Conservation (phyloP, 2,113 vertebrate species). For the Menura novaehollandiae region DNA sequence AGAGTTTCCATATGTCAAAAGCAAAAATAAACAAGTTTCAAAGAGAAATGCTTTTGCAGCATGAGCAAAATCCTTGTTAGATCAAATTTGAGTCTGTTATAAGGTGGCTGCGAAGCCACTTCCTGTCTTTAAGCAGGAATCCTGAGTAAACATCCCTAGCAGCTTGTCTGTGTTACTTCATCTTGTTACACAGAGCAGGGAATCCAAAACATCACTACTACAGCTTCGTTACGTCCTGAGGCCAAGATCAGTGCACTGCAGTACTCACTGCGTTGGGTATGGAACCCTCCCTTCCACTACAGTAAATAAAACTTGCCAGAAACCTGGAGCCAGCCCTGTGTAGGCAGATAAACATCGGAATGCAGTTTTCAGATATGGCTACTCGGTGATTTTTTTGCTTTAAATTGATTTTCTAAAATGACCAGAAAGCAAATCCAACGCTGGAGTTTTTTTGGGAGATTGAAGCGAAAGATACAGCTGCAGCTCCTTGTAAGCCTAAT, state of each 20-base stretch:
- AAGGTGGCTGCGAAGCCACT: not conserved
- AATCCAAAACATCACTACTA: not conserved
- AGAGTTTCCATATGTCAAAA: not conserved
- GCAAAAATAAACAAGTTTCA: not conserved
- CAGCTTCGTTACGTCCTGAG: not conserved
- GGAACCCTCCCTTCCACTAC: not conserved
- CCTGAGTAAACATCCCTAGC: not conserved
- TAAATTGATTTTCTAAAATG: not conserved
- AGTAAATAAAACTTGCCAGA: not conserved
- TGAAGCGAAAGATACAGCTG: not conserved
- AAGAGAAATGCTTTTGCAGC: not conserved
- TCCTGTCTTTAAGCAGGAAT: not conserved
- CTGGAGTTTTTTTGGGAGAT: not conserved
- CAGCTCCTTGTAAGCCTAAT: conserved; percentile 4
- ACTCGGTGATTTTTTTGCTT: not conserved
- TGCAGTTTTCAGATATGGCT: not conserved
- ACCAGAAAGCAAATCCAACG: not conserved
- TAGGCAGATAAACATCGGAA: accelerated
- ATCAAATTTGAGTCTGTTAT: not conserved
- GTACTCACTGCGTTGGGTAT: not conserved
- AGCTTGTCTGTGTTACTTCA: not conserved
- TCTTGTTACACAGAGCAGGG: not conserved
- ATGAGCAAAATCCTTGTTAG: not conserved
- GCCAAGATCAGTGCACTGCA: not conserved
- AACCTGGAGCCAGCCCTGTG: accelerated